Conservation (phyloP, 2,888 invertebrate species). For the Caenorhabditis sp. region DNA sequence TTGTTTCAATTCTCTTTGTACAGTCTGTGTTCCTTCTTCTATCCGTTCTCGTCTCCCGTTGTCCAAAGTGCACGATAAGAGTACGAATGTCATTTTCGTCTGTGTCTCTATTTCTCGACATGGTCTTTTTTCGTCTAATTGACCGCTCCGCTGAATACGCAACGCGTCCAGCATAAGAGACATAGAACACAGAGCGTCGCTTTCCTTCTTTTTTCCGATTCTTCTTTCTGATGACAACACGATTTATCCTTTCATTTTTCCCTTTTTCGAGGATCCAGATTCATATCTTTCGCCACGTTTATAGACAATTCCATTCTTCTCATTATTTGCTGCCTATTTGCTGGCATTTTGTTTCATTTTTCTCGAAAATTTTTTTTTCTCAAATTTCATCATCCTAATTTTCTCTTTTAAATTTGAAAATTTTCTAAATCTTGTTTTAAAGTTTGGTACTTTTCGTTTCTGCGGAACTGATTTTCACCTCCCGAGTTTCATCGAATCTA, state of each 20-base stretch:
- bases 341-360: too few relatives aligned
- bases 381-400: background rate
- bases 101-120: constrained; percentile 6
- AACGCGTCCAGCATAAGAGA: constrained; percentile 27
- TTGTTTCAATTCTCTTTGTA: background rate
- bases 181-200: constrained; percentile 4
- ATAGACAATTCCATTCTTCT: too few relatives aligned
- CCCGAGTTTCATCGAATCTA: too few relatives aligned
- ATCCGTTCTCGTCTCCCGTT: background rate
- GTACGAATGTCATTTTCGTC: constrained; percentile 5
- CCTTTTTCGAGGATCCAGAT: background rate
- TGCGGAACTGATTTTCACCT: too few relatives aligned
- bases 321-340: too few relatives aligned
- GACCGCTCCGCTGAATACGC: constrained; percentile 34
- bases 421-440: too few relatives aligned
- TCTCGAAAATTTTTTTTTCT: too few relatives aligned
- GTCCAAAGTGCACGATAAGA: constrained; percentile 14
- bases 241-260: background rate
- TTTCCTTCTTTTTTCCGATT: constrained; percentile 2
- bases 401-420: background rate
- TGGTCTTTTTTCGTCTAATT: background rate
- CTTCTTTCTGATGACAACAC: background rate
- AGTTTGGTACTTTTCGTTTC: too few relatives aligned
- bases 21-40: constrained; percentile 1
- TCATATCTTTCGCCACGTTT: too few relatives aligned